These are phyloP conservation scores for Mechanitis mazaeus DNA, from an alignment of 2,888 invertebrate genomes.

Conservation along the genomic window DNA sequence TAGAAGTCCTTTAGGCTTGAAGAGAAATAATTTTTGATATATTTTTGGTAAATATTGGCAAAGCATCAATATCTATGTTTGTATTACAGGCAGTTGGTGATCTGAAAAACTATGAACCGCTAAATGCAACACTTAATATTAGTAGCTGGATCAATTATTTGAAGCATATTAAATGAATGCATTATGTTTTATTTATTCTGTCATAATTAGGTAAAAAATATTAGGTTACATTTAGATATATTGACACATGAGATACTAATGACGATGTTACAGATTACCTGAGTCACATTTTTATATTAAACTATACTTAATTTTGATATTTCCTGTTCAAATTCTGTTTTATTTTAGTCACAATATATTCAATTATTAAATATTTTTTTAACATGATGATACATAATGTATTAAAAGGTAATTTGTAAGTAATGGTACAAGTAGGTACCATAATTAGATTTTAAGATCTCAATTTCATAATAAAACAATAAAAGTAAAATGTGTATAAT, in stretches of 20 bases:
- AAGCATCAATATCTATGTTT: conserved; percentile 47
- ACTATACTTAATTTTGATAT: conserved; percentile 14
- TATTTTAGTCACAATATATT: conserved; percentile 19
- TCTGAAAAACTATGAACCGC: conserved; percentile 61
- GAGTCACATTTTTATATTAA: conserved; percentile 10
- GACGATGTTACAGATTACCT: conserved; percentile 18
- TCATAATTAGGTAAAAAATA: conserved; percentile 15
- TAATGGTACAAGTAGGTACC: conserved; percentile 45
- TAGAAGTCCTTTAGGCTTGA: too few relatives aligned
- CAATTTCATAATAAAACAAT: conserved; percentile 62
- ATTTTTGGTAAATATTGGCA: conserved; percentile 11
- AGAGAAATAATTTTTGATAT: neutral
- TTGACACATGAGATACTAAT: conserved; percentile 14
- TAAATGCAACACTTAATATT: conserved; percentile 54
- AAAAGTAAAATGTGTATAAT: conserved; percentile 50
- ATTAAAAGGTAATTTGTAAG: conserved; percentile 33
- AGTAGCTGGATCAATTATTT: conserved; percentile 49
- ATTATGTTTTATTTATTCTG: conserved; percentile 17
- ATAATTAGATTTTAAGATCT: conserved; percentile 60
- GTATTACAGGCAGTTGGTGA: conserved; percentile 76
- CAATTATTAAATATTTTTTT: conserved; percentile 17
- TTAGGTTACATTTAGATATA: conserved; percentile 14
- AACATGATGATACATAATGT: conserved; percentile 22
- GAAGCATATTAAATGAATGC: conserved; percentile 27
- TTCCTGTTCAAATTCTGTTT: conserved; percentile 9